Conservation (phyloP, 2,113 vertebrate genomes). For the Myanophis thanlyinensis region DNA sequence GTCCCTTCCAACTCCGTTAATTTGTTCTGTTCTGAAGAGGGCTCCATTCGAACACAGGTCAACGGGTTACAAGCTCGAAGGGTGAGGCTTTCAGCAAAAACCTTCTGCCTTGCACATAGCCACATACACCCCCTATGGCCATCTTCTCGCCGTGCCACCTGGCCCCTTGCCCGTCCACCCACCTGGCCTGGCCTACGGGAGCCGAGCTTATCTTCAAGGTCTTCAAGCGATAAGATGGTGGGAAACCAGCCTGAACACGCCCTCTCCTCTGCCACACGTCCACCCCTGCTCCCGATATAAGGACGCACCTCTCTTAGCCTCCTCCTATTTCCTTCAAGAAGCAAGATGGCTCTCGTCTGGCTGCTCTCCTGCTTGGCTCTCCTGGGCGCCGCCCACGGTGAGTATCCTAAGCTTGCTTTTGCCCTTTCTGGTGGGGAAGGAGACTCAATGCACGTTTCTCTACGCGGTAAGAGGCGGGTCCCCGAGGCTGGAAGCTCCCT, state of each 20-base stretch:
- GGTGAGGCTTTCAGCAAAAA: not conserved
- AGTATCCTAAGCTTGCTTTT: not conserved
- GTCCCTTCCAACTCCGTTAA: not conserved
- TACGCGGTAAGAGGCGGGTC: not conserved
- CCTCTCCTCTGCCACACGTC: not conserved
- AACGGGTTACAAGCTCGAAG: not conserved
- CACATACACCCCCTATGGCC: not conserved
- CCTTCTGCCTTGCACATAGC: not conserved
- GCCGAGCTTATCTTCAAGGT: conserved; percentile 10
- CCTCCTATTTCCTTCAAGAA: not conserved
- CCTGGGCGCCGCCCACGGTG: not conserved
- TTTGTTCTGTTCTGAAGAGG: not conserved
- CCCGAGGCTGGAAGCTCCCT: not conserved
- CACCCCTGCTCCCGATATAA: not conserved
- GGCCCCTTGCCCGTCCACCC: not conserved
- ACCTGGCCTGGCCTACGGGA: not conserved
- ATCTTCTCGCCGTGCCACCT: not conserved
- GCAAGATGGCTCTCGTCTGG: conserved; percentile 26
- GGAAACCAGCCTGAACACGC: not conserved
- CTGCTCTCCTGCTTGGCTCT: conserved; percentile 18
- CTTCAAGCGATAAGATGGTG: not conserved
- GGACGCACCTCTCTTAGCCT: not conserved
- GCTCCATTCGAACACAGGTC: too few relatives aligned
- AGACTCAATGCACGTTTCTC: not conserved
- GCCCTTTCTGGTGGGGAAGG: not conserved